Evolutionary conservation across 1,140 invertebrate species (phyloP).

Genomic region (Listronotus bonariensis): DNA sequence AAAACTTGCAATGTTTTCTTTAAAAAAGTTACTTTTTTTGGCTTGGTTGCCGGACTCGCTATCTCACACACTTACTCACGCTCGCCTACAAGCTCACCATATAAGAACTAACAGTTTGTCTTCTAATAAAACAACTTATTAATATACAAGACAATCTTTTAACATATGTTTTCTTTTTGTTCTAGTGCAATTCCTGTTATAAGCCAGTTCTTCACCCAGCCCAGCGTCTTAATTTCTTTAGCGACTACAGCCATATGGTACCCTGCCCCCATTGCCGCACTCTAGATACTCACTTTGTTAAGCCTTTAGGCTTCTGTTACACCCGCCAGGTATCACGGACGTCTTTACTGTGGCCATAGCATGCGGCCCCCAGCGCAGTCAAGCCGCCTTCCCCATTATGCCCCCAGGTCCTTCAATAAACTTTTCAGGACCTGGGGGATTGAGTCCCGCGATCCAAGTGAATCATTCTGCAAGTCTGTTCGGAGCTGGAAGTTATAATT

Average conservation of each 20-base stretch:
- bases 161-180: conserved; percentile 43
- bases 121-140: too few relatives aligned
- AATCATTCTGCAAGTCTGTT: conserved; percentile 21
- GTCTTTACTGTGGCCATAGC: conserved; percentile 83
- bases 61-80: too few relatives aligned
- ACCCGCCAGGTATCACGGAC: conserved; percentile 71
- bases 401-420: conserved; percentile 13
- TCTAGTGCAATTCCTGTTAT: conserved; percentile 87
- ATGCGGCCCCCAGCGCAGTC: conserved; percentile 56
- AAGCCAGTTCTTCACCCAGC: conserved; percentile 83
- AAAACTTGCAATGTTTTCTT: too few relatives aligned
- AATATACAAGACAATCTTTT: too few relatives aligned
- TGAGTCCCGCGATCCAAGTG: conserved; percentile 8
- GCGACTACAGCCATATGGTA: conserved; percentile 91
- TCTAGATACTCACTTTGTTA: conserved; percentile 93
- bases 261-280: conserved; percentile 89
- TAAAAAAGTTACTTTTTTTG: too few relatives aligned
- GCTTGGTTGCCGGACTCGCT: too few relatives aligned
- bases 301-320: conserved; percentile 81
- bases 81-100: too few relatives aligned
- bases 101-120: too few relatives aligned
- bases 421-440: not conserved
- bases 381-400: conserved; percentile 62
- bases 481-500: conserved; percentile 17
- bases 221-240: conserved; percentile 89